Evolutionary conservation across 2,113 vertebrate species (phyloP).

Genomic region (Podarcis muralis): DNA sequence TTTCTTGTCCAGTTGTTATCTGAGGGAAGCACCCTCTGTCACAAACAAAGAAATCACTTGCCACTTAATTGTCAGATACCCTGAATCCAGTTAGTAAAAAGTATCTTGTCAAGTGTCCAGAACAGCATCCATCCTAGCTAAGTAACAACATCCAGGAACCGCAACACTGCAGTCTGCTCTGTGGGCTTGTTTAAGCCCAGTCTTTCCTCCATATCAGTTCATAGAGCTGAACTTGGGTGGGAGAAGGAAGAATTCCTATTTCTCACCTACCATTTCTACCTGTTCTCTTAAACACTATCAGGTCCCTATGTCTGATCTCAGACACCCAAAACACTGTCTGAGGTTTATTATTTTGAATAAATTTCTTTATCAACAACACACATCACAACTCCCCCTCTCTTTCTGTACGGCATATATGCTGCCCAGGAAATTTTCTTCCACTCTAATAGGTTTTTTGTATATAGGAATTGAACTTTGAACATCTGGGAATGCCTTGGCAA

Average conservation of each 20-base stretch:
- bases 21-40: too few relatives aligned
- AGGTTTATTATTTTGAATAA: neutral
- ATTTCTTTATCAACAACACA: neutral
- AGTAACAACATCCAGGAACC: neutral
- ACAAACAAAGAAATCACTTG: too few relatives aligned
- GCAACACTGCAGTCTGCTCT: neutral
- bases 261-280: neutral
- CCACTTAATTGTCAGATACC: too few relatives aligned
- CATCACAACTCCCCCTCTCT: neutral
- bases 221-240: neutral
- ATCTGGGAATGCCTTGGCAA: neutral
- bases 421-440: neutral
- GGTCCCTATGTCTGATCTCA: neutral
- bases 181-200: too few relatives aligned
- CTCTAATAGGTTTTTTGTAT: neutral
- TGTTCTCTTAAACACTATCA: neutral
- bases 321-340: neutral
- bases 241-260: neutral
- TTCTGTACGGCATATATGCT: neutral
- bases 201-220: neutral
- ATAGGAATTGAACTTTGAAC: neutral
- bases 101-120: neutral
- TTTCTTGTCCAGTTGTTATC: too few relatives aligned
- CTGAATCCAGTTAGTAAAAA: too few relatives aligned
- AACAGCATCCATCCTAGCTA: neutral